Evolutionary conservation across 1,140 invertebrate genomes (phyloP).

Genomic region (Meloidogyne chitwoodi): DNA sequence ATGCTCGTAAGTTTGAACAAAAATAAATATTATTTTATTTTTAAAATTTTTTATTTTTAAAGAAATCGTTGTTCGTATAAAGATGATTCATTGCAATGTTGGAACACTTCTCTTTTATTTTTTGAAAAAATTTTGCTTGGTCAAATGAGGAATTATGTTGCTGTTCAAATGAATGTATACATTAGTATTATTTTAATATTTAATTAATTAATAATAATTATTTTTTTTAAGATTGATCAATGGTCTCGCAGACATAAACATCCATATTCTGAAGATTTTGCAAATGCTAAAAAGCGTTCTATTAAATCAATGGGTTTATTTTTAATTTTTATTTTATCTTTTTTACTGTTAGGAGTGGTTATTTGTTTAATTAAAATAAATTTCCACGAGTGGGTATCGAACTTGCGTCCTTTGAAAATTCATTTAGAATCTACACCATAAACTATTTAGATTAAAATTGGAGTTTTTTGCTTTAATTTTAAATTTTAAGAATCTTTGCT

Average conservation of each 20-base stretch:
- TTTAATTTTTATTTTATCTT: not conserved
- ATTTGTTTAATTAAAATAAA: not conserved
- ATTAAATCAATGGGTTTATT: constrained; percentile 34
- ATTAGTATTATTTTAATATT: too few relatives aligned
- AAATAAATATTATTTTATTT: constrained; percentile 10
- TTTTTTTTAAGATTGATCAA: constrained; percentile 36
- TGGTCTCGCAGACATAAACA: constrained; percentile 36
- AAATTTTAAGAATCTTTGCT: not conserved
- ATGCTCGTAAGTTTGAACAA: constrained; percentile 50
- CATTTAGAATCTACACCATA: too few relatives aligned
- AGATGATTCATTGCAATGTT: constrained; percentile 35
- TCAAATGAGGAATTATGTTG: constrained; percentile 49
- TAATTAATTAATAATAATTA: too few relatives aligned
- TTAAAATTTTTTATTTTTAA: constrained; percentile 10
- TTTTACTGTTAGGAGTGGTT: constrained; percentile 8
- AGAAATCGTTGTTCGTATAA: constrained; percentile 47
- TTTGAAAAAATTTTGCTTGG: constrained; percentile 44
- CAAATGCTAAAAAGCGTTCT: constrained; percentile 13
- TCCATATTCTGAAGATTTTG: constrained; percentile 41
- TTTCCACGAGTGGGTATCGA: too few relatives aligned
- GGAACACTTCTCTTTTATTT: constrained; percentile 44
- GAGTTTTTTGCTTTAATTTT: not conserved
- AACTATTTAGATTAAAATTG: too few relatives aligned
- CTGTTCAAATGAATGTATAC: constrained; percentile 48
- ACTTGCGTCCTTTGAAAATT: too few relatives aligned